Evolutionary conservation across 2,113 vertebrate species (phyloP).

Genomic region (Carassius auratus): DNA sequence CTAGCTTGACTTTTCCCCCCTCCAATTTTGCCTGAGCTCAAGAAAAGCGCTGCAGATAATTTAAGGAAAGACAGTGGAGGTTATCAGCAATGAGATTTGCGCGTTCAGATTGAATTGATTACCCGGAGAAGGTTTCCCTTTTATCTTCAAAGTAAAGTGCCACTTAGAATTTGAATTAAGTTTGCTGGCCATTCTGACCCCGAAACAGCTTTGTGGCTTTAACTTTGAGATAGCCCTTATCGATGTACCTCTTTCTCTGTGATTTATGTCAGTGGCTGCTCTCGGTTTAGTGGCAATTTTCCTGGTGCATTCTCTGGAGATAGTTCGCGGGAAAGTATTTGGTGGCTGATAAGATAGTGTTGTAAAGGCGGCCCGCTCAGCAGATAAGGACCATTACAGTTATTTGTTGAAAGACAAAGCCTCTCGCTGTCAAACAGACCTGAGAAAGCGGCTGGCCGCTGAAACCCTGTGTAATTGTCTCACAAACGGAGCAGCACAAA

Average conservation of each 20-base stretch:
- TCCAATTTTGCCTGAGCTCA: conserved; percentile 10
- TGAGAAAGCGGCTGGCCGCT: conserved; percentile 12
- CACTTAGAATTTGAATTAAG: conserved; percentile 62
- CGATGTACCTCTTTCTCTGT: conserved; percentile 56
- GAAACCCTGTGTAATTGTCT: conserved; percentile 9
- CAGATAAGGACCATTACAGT: conserved; percentile 58
- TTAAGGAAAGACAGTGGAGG: conserved; percentile 48
- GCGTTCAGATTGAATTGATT: conserved; percentile 57
- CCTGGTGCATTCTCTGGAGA: conserved; percentile 56
- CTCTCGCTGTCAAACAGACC: conserved; percentile 35
- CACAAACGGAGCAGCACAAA: neutral
- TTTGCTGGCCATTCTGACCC: conserved; percentile 43
- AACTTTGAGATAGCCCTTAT: conserved; percentile 66
- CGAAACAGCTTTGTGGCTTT: conserved; percentile 45
- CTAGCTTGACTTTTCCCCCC: conserved; percentile 34
- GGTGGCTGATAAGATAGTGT: conserved; percentile 53
- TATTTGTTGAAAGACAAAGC: conserved; percentile 51
- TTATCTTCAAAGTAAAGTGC: conserved; percentile 54
- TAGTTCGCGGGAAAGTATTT: conserved; percentile 45
- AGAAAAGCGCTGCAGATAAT: conserved; percentile 15
- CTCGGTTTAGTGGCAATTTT: conserved; percentile 64
- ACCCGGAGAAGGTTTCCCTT: conserved; percentile 29
- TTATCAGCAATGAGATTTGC: conserved; percentile 55
- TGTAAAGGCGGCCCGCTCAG: conserved; percentile 12
- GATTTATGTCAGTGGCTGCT: conserved; percentile 66